Conservation (phyloP, 2,888 invertebrate genomes). For the Anodontia alba region DNA sequence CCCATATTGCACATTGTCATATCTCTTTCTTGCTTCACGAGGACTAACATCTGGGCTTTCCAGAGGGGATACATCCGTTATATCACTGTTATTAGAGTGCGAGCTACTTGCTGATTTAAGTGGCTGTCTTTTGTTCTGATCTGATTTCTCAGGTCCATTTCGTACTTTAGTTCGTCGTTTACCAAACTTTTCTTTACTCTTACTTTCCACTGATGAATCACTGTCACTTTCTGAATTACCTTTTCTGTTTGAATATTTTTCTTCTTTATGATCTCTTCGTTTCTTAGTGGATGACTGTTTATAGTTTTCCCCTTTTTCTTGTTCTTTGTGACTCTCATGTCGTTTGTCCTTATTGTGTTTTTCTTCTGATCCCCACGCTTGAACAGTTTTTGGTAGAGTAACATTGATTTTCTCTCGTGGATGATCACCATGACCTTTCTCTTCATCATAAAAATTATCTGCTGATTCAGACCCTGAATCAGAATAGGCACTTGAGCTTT, state of each 20-base stretch:
- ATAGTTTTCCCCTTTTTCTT: background rate
- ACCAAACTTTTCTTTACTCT: slow-evolving; percentile 26
- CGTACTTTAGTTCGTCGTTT: slow-evolving; percentile 37
- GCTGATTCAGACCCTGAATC: slow-evolving; percentile 55
- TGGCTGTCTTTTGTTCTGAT: slow-evolving; percentile 30
- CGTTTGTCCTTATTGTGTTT: background rate
- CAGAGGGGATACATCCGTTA: slow-evolving; percentile 81
- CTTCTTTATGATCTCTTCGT: background rate
- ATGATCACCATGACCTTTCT: slow-evolving; percentile 29
- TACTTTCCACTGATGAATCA: slow-evolving; percentile 28
- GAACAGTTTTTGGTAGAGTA: slow-evolving; percentile 54
- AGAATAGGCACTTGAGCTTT: slow-evolving; percentile 71
- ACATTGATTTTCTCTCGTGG: slow-evolving; percentile 42
- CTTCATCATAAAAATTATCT: slow-evolving; percentile 45
- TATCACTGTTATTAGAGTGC: slow-evolving; percentile 80
- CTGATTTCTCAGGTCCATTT: slow-evolving; percentile 17
- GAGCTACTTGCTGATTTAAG: slow-evolving; percentile 56
- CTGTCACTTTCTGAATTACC: slow-evolving; percentile 38
- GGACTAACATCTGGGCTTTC: slow-evolving; percentile 73
- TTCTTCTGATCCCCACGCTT: slow-evolving; percentile 57
- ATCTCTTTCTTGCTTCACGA: slow-evolving; percentile 36
- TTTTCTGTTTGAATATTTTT: background rate
- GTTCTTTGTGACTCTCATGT: background rate
- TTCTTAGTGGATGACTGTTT: background rate
- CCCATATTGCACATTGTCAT: slow-evolving; percentile 66